These are phyloP conservation scores for Nothoprocta pentlandii DNA, from an alignment of 2,113 vertebrate genomes.

Conservation along the genomic window DNA sequence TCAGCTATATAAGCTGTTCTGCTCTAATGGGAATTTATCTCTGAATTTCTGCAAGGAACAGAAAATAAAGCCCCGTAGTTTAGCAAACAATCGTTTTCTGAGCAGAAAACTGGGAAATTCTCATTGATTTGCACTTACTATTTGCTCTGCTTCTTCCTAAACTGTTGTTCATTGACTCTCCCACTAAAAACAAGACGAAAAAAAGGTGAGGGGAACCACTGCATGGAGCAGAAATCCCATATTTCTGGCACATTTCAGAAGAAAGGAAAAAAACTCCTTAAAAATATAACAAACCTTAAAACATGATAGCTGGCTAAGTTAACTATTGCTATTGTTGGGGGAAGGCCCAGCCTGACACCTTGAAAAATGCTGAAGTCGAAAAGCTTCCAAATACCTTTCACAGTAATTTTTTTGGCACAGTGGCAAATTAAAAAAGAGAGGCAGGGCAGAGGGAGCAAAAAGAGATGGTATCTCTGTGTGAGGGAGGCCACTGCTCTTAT, in stretches of 20 bases:
- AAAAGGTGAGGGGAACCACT: not conserved
- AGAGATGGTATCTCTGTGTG: conserved; percentile 15
- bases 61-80: too few species aligned
- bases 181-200: not conserved
- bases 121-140: not conserved
- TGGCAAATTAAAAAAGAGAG: not conserved
- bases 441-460: not conserved
- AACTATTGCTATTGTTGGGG: conserved; percentile 71
- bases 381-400: conserved; percentile 65
- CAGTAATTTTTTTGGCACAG: conserved; percentile 55
- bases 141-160: not conserved
- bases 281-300: conserved; percentile 68
- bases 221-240: not conserved
- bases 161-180: not conserved
- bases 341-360: conserved; percentile 68
- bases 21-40: not conserved
- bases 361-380: conserved; percentile 55
- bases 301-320: conserved; percentile 64
- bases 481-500: not conserved
- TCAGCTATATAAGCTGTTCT: not conserved
- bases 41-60: too few species aligned
- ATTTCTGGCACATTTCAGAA: conserved; percentile 50
- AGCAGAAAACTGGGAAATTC: not conserved
- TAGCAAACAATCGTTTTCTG: not conserved
- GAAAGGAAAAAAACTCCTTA: conserved; percentile 46